These are phyloP conservation scores for Anthopleura xanthogrammica DNA, from an alignment of 92 coral and sea anemone species.

Conservation along the genomic window DNA sequence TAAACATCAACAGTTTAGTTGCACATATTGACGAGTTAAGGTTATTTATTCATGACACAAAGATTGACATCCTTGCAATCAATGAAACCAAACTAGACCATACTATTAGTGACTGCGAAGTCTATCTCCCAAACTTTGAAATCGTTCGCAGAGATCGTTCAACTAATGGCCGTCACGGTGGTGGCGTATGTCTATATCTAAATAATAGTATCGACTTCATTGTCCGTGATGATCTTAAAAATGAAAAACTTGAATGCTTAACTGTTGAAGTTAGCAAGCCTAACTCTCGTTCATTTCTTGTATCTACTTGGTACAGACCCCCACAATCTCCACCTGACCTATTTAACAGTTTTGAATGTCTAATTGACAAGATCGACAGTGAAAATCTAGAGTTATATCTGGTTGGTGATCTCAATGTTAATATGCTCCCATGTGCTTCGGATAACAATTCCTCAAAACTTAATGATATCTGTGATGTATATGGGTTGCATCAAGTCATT, in stretches of 20 bases:
- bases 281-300: neutral
- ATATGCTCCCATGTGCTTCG: too few species aligned
- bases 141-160: neutral
- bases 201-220: neutral
- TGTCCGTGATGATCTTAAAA: neutral
- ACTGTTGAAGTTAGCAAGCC: neutral
- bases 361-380: too few species aligned
- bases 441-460: too few species aligned
- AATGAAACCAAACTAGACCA: neutral
- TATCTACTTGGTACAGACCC: neutral
- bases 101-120: neutral
- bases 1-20: neutral
- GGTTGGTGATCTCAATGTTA: too few species aligned
- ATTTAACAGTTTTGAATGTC: too few species aligned
- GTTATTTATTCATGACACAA: too few species aligned
- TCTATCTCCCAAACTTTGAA: too few species aligned
- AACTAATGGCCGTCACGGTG: slow-evolving; percentile 5
- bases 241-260: neutral
- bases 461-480: too few species aligned
- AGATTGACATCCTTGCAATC: neutral
- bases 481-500: too few species aligned
- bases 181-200: neutral
- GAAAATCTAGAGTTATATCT: too few species aligned
- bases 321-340: too few species aligned
- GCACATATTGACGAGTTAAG: neutral